Percentiles rank a stretch among this genome's conserved stretches.
These are phyloP conservation scores for Toxonevra muliebris DNA, from an alignment of 2,888 invertebrate species.

Conservation along the genomic window DNA sequence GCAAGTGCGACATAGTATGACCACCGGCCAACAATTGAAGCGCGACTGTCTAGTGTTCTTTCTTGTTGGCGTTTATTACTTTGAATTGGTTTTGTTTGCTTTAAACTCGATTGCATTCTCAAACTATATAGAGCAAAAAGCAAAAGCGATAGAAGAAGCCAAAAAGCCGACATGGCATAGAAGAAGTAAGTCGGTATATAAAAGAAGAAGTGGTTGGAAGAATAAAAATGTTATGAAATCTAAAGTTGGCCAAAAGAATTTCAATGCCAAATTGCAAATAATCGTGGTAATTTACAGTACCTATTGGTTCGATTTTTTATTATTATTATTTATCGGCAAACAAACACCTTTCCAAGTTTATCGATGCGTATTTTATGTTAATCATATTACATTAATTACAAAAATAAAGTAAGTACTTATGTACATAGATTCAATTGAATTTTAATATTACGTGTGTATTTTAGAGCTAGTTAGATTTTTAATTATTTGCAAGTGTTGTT, in stretches of 20 bases:
- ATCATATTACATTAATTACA: background rate
- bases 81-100: too few relatives aligned
- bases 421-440: too few relatives aligned
- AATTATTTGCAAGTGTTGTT: background rate
- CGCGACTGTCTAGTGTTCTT: background rate
- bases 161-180: background rate
- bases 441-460: too few relatives aligned
- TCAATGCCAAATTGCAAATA: constrained; percentile 21
- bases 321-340: background rate
- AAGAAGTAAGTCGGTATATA: background rate
- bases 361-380: constrained; percentile 12
- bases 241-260: constrained; percentile 15
- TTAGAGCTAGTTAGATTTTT: too few relatives aligned
- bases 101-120: background rate
- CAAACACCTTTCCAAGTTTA: background rate
- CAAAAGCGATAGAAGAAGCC: background rate
- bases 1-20: background rate
- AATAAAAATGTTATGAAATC: background rate
- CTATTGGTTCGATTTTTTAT: background rate
- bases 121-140: background rate
- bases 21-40: background rate
- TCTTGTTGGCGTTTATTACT: too few relatives aligned
- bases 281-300: too few relatives aligned
- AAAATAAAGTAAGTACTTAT: too few relatives aligned
- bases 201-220: background rate